Conservation (phyloP, 2,888 invertebrate species). For the Drymonia ruficornis region DNA sequence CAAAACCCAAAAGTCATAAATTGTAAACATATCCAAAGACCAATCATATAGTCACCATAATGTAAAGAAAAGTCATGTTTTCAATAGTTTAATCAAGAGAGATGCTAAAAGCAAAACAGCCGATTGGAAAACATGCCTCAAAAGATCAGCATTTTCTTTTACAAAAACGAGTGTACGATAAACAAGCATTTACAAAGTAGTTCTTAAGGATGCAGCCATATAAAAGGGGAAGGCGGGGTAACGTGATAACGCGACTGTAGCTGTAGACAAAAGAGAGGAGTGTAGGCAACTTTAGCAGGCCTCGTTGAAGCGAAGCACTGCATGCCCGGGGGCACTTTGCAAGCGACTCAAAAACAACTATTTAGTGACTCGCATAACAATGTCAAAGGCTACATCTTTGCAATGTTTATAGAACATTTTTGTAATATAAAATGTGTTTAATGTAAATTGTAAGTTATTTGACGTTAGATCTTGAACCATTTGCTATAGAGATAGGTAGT, state of each 20-base stretch:
- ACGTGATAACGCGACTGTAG: slow-evolving; percentile 54
- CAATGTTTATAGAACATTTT: slow-evolving; percentile 12
- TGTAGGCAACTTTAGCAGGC: slow-evolving; percentile 34
- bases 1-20: background rate
- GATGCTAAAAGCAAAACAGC: slow-evolving; percentile 22
- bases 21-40: background rate
- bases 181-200: slow-evolving; percentile 36
- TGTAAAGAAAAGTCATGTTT: background rate
- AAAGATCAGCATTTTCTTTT: slow-evolving; percentile 36
- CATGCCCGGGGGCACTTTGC: slow-evolving; percentile 25
- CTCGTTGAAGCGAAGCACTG: slow-evolving; percentile 34
- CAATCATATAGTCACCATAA: background rate
- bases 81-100: slow-evolving; percentile 10
- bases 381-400: background rate
- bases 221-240: slow-evolving; percentile 47
- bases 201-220: slow-evolving; percentile 50
- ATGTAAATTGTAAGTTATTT: too few species aligned
- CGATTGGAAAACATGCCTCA: slow-evolving; percentile 29
- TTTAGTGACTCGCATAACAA: background rate
- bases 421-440: background rate
- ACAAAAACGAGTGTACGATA: slow-evolving; percentile 32
- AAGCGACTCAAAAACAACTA: slow-evolving; percentile 20
- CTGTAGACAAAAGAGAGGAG: slow-evolving; percentile 51
- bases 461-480: too few species aligned
- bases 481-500: too few species aligned